These are phyloP conservation scores for Actinernus sp. DNA, from an alignment of 92 coral and sea anemone genomes.

Conservation along the genomic window DNA sequence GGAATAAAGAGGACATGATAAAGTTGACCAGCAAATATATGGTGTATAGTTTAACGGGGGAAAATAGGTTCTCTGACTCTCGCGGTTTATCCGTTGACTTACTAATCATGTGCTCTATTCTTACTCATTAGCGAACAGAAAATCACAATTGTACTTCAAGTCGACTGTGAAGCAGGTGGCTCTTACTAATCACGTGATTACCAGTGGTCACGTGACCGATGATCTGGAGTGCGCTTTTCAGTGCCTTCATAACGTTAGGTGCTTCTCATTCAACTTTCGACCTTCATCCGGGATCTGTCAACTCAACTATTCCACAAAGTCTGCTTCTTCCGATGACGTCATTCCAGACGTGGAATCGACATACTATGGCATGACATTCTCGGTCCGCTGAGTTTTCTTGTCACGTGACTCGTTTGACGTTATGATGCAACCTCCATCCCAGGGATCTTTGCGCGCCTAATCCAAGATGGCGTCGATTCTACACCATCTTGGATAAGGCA, in stretches of 20 bases:
- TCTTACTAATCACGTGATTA: constrained; percentile 38
- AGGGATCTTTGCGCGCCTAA: no score
- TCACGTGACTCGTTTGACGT: no score
- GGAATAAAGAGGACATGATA: no score
- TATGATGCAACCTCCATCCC: no score
- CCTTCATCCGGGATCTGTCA: constrained; percentile 29
- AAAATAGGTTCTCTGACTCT: not conserved
- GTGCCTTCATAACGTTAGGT: constrained; percentile 39
- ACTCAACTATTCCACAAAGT: constrained; percentile 45
- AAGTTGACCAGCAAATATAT: no score
- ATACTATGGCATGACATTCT: constrained; percentile 66
- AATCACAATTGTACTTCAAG: constrained; percentile 28
- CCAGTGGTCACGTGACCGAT: constrained; percentile 24
- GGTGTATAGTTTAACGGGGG: not conserved
- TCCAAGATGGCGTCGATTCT: no score
- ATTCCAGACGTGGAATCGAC: constrained; percentile 20
- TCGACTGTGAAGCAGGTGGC: not conserved
- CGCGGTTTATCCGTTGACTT: not conserved
- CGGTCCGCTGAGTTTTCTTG: no score
- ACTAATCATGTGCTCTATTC: not conserved
- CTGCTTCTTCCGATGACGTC: constrained; percentile 21
- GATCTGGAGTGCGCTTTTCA: constrained; percentile 56
- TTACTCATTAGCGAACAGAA: constrained; percentile 5
- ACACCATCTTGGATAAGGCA: no score
- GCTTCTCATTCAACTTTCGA: constrained; percentile 62